These are phyloP conservation scores for Furcifer pardalis DNA, from an alignment of 2,797 vertebrate genomes.

Conservation along the genomic window DNA sequence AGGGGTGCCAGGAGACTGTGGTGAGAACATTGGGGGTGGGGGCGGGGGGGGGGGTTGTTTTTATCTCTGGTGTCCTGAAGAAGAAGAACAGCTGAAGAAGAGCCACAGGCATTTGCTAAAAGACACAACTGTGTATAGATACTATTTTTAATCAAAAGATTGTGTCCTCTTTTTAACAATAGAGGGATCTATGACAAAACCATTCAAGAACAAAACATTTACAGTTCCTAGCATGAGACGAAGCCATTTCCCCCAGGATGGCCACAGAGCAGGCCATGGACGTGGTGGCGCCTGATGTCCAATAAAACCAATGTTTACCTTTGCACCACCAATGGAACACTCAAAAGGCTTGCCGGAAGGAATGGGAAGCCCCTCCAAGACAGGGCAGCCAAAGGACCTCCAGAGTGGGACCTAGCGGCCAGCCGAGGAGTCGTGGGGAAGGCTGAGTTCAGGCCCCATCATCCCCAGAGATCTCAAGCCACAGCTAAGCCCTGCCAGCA, in stretches of 20 bases:
- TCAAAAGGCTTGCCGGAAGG: neutral
- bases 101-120: neutral
- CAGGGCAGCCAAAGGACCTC: neutral
- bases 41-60: no score
- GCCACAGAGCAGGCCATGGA: neutral
- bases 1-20: no score
- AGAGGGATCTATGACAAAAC: conserved; percentile 74
- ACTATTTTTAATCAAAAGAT: conserved; percentile 79
- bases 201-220: conserved; percentile 68
- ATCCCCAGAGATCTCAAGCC: no score
- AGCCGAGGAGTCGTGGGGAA: no score
- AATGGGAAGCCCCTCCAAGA: neutral
- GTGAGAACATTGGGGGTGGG: no score
- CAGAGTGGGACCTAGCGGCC: neutral
- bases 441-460: no score
- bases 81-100: neutral
- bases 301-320: neutral
- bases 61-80: no score
- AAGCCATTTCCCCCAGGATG: neutral
- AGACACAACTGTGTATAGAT: neutral
- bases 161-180: conserved; percentile 75
- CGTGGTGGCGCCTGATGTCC: accelerated
- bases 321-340: neutral
- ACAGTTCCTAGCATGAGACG: conserved; percentile 37
- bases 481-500: no score